phyloP scores from a whole-genome alignment of 2,113 vertebrate genomes.

The Myotis davidii region DNA sequence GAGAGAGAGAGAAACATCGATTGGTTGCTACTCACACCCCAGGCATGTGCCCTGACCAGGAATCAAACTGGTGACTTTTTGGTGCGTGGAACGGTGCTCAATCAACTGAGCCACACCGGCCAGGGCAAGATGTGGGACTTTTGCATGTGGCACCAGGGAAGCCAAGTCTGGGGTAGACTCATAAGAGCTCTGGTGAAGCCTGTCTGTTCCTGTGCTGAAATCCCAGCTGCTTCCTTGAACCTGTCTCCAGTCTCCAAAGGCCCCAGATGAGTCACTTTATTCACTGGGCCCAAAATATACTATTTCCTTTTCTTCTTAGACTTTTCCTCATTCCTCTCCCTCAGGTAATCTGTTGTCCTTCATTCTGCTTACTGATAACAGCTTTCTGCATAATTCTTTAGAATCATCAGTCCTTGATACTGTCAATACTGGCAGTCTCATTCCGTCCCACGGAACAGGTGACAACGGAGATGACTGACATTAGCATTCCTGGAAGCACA shows the following conservation, averaged over 20 bases:
- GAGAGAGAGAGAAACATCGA: not conserved
- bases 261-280: conserved; percentile 44
- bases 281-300: not conserved
- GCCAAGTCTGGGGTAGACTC: not conserved
- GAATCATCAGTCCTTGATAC: not conserved
- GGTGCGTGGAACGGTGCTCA: not conserved
- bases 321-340: not conserved
- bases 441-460: not conserved
- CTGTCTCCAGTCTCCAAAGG: not conserved
- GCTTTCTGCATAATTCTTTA: not conserved
- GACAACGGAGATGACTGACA: not conserved
- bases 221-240: not conserved
- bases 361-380: conserved; percentile 10
- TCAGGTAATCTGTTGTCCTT: not conserved
- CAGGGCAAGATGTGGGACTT: not conserved
- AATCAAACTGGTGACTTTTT: not conserved
- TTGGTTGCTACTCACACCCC: not conserved
- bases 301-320: not conserved
- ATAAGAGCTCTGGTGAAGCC: not conserved
- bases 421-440: not conserved
- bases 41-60: too few species aligned
- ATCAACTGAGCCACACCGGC: not conserved
- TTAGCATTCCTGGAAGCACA: not conserved
- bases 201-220: not conserved
- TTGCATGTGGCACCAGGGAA: not conserved